These are phyloP conservation scores for Lagopus leucura DNA, from an alignment of 2,113 vertebrate genomes.

Conservation along the genomic window DNA sequence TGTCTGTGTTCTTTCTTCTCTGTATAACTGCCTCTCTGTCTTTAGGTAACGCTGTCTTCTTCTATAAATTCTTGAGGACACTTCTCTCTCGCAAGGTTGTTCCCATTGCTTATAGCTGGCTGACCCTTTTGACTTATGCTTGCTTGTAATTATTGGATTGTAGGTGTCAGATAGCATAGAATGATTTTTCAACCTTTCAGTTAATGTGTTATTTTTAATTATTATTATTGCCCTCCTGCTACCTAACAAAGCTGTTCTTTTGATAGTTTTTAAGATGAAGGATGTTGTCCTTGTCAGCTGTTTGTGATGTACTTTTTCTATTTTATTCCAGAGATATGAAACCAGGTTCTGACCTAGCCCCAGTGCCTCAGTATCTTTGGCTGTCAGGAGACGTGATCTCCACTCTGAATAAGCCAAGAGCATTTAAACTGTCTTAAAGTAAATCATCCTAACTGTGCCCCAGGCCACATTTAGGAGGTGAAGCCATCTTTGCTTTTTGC, in stretches of 20 bases:
- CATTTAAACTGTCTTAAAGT: constrained; percentile 42
- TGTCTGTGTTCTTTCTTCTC: not conserved
- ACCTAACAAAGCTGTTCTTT: not conserved
- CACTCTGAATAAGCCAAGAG: constrained; percentile 19
- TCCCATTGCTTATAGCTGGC: not conserved
- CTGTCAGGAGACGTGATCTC: constrained; percentile 9
- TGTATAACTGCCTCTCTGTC: not conserved
- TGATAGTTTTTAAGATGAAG: not conserved
- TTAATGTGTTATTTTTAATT: constrained; percentile 1
- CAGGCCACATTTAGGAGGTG: constrained; percentile 42
- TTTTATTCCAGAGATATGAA: not conserved
- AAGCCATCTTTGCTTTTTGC: constrained; percentile 34
- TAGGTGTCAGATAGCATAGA: not conserved
- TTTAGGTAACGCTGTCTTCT: not conserved
- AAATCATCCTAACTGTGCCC: constrained; percentile 54
- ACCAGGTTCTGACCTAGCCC: constrained; percentile 2
- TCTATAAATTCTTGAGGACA: not conserved
- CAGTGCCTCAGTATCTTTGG: not conserved
- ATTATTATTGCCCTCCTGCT: not conserved
- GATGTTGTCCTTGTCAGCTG: not conserved
- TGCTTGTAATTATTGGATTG: not conserved
- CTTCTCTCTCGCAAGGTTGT: not conserved
- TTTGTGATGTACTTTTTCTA: not conserved
- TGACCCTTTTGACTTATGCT: not conserved
- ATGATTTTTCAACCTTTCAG: not conserved